Base-by-base conservation (phyloP, 2,888 invertebrate species). In the Anthrax anthrax region DNA sequence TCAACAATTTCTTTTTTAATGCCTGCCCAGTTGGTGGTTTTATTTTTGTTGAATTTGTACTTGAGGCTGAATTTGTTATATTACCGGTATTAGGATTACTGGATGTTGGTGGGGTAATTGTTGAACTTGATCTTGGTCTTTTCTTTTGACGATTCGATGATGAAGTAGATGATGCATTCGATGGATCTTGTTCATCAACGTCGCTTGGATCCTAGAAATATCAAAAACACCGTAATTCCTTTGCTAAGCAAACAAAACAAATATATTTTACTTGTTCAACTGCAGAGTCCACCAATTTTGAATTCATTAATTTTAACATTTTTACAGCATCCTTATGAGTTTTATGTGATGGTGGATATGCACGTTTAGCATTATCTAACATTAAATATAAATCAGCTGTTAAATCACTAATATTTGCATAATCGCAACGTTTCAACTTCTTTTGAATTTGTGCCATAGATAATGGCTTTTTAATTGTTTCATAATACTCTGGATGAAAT, bases 401-500 rank as follows among this genome's bases (percentile, higher is more conserved):
- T 38, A 97, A 80, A 64, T 94, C 90, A 27, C 84, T 84, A 1
- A 94, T 73, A 13, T 84, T 87, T 0, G 82, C 83, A 62, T 91
- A 92, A 55, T 78, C 80, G 19, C 85, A 85, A 54, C 80, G 80
- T 58, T 81, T 76, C n/a, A 90, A 74, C 63, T 88, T 89, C 47
- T 80, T 81, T 54, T 81, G 77, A 50, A 98, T 95, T 71, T 95
- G 92, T 55, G 85, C 81, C 58, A 98, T 70, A 0, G 96, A 95
- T 55, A 98, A 83, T 0, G 98, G 97, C 60, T 88, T 87, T 62
- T 91, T 89, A 44, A 98, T 97, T 63, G 94, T 90, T 57, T 88
- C 87, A 70, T 95, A 99, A 67, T 98, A 98, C 70, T 97, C 97
- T 0, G 96, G 91, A 70, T 97, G 95, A 54, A 83, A 83, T 47